Conservation (phyloP, 2,888 invertebrate species). For the Ashinkailepas kermadecensis region DNA sequence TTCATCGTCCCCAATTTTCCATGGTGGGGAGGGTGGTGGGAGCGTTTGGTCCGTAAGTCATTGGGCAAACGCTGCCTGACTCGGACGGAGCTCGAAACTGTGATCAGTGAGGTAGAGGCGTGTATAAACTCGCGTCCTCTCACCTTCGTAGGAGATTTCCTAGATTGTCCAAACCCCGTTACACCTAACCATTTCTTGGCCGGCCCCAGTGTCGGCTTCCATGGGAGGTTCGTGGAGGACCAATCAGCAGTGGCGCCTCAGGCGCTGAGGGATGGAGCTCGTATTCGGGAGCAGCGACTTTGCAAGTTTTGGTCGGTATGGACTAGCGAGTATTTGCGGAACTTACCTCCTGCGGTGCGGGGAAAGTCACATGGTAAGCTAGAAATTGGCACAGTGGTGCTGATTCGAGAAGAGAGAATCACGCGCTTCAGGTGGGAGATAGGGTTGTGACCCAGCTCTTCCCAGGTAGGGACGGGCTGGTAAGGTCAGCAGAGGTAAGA, state of each 20-base stretch:
- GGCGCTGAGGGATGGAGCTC: background rate
- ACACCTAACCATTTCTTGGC: constrained; percentile 26
- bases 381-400: background rate
- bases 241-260: background rate
- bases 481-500: background rate
- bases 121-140: constrained; percentile 26
- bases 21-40: too few relatives aligned
- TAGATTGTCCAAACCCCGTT: background rate
- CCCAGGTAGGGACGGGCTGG: background rate
- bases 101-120: constrained; percentile 25
- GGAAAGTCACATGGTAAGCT: background rate
- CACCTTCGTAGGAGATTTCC: constrained; percentile 24
- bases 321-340: background rate
- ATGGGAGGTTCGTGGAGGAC: background rate
- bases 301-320: background rate
- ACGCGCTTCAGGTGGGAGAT: background rate
- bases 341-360: background rate
- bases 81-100: constrained; percentile 21
- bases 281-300: background rate
- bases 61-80: constrained; percentile 19
- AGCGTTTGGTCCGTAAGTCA: constrained; percentile 15
- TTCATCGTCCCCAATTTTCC: constrained; percentile 26
- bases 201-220: background rate
- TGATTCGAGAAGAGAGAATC: background rate
- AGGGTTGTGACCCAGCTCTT: background rate